These are phyloP conservation scores for Euura lappo DNA, from an alignment of 1,140 invertebrate species.

Conservation along the genomic window DNA sequence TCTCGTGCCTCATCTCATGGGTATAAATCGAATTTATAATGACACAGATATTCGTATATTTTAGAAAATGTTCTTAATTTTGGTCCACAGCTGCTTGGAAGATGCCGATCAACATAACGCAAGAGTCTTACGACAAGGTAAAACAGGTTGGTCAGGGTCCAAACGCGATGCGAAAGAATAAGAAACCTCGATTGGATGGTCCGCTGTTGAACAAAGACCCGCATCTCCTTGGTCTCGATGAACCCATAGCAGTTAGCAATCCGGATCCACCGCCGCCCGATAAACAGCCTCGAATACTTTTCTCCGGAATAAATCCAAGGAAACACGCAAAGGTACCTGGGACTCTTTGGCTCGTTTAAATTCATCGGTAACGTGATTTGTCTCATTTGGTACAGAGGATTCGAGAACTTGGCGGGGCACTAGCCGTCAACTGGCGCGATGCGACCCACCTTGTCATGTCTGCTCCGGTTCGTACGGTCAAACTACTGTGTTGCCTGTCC, in stretches of 20 bases:
- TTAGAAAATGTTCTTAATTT: constrained; percentile 23
- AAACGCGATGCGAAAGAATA: constrained; percentile 57
- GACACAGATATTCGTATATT: too few species aligned
- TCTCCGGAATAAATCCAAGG: constrained; percentile 58
- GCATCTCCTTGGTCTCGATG: constrained; percentile 52
- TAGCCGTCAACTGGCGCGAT: constrained; percentile 73
- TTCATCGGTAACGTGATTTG: constrained; percentile 9
- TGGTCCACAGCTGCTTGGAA: constrained; percentile 83
- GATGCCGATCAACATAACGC: constrained; percentile 86
- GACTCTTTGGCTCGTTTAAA: constrained; percentile 1
- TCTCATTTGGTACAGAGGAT: constrained; percentile 64
- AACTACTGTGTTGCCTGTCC: constrained; percentile 83
- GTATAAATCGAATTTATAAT: constrained; percentile 64
- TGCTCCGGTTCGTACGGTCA: constrained; percentile 79
- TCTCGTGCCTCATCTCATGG: constrained; percentile 88
- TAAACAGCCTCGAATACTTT: constrained; percentile 57
- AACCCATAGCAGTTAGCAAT: constrained; percentile 55
- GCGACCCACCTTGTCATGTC: constrained; percentile 89
- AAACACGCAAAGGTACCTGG: constrained; percentile 54
- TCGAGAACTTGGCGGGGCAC: constrained; percentile 76
- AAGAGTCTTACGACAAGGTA: constrained; percentile 83
- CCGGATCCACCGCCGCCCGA: constrained; percentile 56
- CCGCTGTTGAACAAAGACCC: constrained; percentile 53
- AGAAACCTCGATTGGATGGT: constrained; percentile 55
- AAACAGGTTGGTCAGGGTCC: constrained; percentile 66